These are phyloP conservation scores for Pterocles gutturalis DNA, from an alignment of 2,113 vertebrate species.

Conservation along the genomic window DNA sequence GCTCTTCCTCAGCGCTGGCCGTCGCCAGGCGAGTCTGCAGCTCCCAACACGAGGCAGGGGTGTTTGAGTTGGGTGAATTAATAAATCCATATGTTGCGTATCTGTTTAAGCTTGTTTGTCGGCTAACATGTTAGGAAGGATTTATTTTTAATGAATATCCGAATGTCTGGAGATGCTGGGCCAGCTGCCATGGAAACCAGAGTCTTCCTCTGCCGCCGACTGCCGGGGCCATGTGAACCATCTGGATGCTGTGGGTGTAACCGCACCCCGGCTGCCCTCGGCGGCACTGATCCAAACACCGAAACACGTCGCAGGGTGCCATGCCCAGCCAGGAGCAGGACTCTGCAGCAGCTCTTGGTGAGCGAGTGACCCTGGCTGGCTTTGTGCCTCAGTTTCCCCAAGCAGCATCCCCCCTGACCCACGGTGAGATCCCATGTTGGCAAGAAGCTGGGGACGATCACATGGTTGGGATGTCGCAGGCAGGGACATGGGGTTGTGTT, in stretches of 20 bases:
- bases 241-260: background rate
- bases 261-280: background rate
- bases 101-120: conserved; percentile 47
- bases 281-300: background rate
- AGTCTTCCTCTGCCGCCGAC: background rate
- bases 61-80: background rate
- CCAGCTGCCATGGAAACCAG: conserved; percentile 2
- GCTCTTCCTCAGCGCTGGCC: accelerated
- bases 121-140: background rate
- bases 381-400: background rate
- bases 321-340: background rate
- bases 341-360: accelerated
- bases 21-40: accelerated
- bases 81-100: conserved; percentile 20
- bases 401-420: accelerated
- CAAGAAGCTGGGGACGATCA: background rate
- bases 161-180: conserved; percentile 13
- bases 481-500: accelerated
- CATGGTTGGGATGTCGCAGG: background rate
- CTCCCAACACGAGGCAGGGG: background rate
- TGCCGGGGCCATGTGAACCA: accelerated
- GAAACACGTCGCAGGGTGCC: accelerated
- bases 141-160: conserved; percentile 35
- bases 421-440: accelerated
- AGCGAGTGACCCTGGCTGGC: background rate